Base-by-base conservation (phyloP, 2,113 vertebrate genomes). In the Syrmaticus mikado region DNA sequence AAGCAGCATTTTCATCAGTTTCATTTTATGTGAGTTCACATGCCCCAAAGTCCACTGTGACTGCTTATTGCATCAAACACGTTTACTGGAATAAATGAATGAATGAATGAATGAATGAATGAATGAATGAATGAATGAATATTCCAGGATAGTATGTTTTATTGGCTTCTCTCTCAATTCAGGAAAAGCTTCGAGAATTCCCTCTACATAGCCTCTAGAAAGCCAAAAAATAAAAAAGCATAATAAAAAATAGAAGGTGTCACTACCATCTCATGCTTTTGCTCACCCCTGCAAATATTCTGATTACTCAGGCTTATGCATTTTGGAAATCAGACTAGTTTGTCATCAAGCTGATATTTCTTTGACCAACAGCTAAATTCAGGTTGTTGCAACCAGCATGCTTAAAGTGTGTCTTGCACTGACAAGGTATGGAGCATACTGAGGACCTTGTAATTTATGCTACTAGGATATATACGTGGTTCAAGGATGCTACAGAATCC, bases 221-320 rank as follows among this genome's bases (percentile, higher is more conserved):
- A 81, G 6, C 3, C 34, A 34, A 52, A 65, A 20, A 11, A 6
- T 43, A 43, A 27, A 53, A 53, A 53, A 53, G 6, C 24, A 50
- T 22, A 27, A 52, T 28, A 16, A 55, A 52, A 55, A 18, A 13
- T 5, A 57, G 28, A 52, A 65, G 14, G 8, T 5, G 53, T 50
- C 34, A 60, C 38, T 73, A 18, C 6, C 12, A 28, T 32, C 7
- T 3, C 14, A 5, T 57, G 28, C 8, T 67, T 71, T 24, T 6
- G 2, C 13, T 22, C 3, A 36, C 6, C 7, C 3, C 15, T 20
- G 5, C 1, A 5, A 85, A 52, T 13, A 46, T 9, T 40, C 55
- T 27, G 17, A 6, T 6, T 21, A 40, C 11, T 86, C 17, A 45
- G 45, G 7, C 1, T 45, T 6, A 1, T 7, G 13, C 4, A 5